These are phyloP conservation scores for Halichoerus grypus DNA, from an alignment of 2,113 vertebrate species.

Conservation along the genomic window DNA sequence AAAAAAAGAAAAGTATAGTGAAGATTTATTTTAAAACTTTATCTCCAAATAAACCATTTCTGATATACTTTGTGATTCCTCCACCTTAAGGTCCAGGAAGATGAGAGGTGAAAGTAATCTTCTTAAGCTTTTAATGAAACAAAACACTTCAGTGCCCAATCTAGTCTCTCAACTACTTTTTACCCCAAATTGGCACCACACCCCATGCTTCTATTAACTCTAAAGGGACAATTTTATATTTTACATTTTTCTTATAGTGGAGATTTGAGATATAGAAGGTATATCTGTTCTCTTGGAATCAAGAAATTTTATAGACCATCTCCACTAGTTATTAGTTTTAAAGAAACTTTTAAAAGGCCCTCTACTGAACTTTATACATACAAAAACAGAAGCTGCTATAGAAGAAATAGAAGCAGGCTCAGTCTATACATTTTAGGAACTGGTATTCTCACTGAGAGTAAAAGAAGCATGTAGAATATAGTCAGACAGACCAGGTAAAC, in stretches of 20 bases:
- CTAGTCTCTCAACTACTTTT: background rate
- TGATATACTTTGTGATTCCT: background rate
- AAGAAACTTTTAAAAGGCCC: background rate
- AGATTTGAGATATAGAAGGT: background rate
- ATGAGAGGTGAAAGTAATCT: background rate
- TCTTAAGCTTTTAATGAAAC: background rate
- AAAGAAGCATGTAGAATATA: background rate
- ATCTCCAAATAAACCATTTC: background rate
- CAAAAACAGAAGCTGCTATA: background rate
- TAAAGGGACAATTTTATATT: background rate
- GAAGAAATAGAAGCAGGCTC: background rate
- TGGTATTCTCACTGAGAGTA: background rate
- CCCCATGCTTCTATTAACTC: background rate
- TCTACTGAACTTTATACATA: background rate
- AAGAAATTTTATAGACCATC: background rate
- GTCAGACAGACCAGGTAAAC: background rate
- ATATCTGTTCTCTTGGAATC: background rate
- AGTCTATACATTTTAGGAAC: background rate
- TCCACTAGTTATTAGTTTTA: background rate
- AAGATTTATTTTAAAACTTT: background rate
- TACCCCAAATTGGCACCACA: background rate
- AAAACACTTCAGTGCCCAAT: background rate
- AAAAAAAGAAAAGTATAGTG: background rate
- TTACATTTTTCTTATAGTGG: background rate
- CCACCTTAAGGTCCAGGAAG: background rate